Percentiles rank a stretch among this genome's conserved stretches.
Evolutionary conservation across 64 coral and sea anemone species (phyloP).

Genomic region (Stichodactyla mertensii): DNA sequence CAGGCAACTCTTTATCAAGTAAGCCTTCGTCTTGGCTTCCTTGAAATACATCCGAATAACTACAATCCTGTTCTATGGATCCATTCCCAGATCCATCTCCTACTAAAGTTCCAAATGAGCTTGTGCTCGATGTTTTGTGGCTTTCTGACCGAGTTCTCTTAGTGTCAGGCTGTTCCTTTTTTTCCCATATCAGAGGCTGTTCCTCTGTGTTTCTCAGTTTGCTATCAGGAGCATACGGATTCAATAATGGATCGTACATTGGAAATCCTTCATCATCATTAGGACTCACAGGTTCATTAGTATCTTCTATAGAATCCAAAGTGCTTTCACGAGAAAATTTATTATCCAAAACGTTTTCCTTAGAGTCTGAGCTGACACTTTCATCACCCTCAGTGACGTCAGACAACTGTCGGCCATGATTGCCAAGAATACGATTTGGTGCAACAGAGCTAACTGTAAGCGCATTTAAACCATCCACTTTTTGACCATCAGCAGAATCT

Average conservation of each 20-base stretch:
- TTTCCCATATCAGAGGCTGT: conserved; percentile 21
- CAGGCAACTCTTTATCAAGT: background rate
- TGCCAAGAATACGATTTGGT: conserved; percentile 3
- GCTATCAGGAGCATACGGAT: background rate
- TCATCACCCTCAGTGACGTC: conserved; percentile 29
- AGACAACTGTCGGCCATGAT: conserved; percentile 16
- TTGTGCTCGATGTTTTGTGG: background rate
- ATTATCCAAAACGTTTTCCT: conserved; percentile 3
- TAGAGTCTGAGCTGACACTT: conserved; percentile 16
- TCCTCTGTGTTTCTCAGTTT: background rate
- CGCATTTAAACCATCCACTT: background rate
- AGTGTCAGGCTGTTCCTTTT: background rate
- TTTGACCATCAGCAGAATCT: background rate
- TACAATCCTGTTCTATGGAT: background rate
- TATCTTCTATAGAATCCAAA: conserved; percentile 21
- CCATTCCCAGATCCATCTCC: background rate
- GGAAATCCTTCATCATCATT: background rate
- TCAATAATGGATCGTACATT: conserved; percentile 5
- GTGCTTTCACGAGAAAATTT: conserved; percentile 5
- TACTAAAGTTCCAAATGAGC: conserved; percentile 23
- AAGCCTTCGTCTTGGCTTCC: background rate
- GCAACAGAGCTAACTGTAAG: background rate
- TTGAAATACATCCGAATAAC: background rate
- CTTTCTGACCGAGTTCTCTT: conserved; percentile 11
- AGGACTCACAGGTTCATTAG: conserved; percentile 11